A percentile compares a stretch with the other conserved stretches of the same genome.
Conservation (phyloP, 1,140 invertebrate genomes). For the Drosophila virilis region DNA sequence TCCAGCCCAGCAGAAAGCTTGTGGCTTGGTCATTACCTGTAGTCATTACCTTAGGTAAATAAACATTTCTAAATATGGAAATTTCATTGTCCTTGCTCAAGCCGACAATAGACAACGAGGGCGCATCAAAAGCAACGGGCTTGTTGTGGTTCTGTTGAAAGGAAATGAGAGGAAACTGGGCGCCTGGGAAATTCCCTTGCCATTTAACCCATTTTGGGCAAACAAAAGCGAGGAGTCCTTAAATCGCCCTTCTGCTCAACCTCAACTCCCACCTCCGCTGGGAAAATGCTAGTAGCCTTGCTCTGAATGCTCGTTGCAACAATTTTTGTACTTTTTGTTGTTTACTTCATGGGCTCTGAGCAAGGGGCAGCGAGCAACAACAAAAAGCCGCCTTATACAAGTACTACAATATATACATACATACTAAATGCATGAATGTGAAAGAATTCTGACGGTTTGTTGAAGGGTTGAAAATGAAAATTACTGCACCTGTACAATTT, state of each 20-base stretch:
- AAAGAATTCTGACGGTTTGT: conserved; percentile 36
- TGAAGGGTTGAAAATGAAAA: conserved; percentile 68
- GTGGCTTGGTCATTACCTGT: conserved; percentile 38
- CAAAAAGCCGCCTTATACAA: conserved; percentile 34
- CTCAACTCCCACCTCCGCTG: conserved; percentile 26
- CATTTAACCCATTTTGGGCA: conserved; percentile 57
- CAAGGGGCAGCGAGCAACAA: conserved; percentile 42
- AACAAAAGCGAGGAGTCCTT: conserved; percentile 55
- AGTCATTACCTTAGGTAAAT: conserved; percentile 60
- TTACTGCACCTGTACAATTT: conserved; percentile 48
- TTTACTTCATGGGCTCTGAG: conserved; percentile 48
- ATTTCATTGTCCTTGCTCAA: conserved; percentile 60
- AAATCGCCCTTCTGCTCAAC: conserved; percentile 26
- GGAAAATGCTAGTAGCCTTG: conserved; percentile 47
- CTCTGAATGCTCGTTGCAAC: conserved; percentile 64
- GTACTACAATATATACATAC: conserved; percentile 10
- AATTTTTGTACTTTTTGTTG: conserved; percentile 53
- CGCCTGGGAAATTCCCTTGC: conserved; percentile 39
- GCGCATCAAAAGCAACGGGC: conserved; percentile 32
- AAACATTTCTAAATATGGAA: conserved; percentile 66
- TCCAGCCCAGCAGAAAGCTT: not conserved
- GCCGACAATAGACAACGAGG: conserved; percentile 47
- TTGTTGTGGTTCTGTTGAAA: conserved; percentile 45
- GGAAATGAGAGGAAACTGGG: conserved; percentile 48
- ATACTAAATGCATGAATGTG: conserved; percentile 18